Conservation (phyloP, 1,140 invertebrate species). For the Cylas formicarius region DNA sequence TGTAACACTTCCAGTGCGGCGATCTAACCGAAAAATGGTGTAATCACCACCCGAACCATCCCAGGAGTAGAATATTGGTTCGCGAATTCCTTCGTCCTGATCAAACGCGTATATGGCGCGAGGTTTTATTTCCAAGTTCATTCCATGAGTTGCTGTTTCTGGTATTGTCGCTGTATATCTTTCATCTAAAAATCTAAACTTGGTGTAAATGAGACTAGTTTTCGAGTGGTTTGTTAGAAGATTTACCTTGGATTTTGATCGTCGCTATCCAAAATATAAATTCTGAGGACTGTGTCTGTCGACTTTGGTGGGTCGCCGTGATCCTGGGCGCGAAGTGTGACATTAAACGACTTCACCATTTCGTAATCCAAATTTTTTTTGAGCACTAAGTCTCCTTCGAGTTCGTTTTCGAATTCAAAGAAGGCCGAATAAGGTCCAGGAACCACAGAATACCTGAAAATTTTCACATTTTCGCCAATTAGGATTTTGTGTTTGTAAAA, state of each 20-base stretch:
- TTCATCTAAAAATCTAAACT: slow-evolving; percentile 18
- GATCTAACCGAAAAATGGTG: slow-evolving; percentile 42
- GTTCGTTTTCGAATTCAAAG: slow-evolving; percentile 73
- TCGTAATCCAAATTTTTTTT: slow-evolving; percentile 80
- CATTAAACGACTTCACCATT: slow-evolving; percentile 69
- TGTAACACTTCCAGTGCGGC: slow-evolving; percentile 48
- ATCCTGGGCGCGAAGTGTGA: slow-evolving; percentile 75
- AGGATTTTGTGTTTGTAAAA: slow-evolving; percentile 1
- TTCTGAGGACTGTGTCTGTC: slow-evolving; percentile 65
- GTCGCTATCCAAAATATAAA: slow-evolving; percentile 82
- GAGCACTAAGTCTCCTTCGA: slow-evolving; percentile 79
- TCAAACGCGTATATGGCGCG: slow-evolving; percentile 64
- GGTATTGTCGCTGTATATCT: slow-evolving; percentile 68
- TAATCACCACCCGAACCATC: slow-evolving; percentile 55
- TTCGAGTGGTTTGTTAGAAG: background rate
- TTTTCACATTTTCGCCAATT: background rate
- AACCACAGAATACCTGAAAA: slow-evolving; percentile 59
- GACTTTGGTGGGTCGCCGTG: slow-evolving; percentile 71
- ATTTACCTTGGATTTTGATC: slow-evolving; percentile 74
- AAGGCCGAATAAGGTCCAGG: slow-evolving; percentile 72
- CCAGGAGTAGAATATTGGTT: slow-evolving; percentile 61
- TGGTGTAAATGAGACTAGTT: slow-evolving; percentile 1
- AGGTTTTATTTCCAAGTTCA: slow-evolving; percentile 48
- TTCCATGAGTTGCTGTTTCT: slow-evolving; percentile 53
- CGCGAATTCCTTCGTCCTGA: slow-evolving; percentile 72